Conservation (phyloP, 2,797 vertebrate species). For the Menidia menidia region DNA sequence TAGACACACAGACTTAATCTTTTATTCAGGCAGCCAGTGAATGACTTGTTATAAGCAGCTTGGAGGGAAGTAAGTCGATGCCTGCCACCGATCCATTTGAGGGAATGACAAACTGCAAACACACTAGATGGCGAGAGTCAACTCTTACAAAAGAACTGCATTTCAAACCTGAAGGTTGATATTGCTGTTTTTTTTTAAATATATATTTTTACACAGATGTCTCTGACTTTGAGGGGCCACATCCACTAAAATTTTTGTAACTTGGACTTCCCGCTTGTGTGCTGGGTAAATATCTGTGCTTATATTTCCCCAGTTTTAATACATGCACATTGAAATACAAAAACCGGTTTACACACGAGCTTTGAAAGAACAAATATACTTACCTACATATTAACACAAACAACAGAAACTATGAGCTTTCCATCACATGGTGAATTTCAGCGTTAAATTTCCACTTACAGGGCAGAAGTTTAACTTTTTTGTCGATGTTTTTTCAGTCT, state of each 20-base stretch:
- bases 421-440: background rate
- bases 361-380: conserved; percentile 16
- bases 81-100: conserved; percentile 34
- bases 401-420: background rate
- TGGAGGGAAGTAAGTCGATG: conserved; percentile 14
- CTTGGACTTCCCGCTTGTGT: background rate
- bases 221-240: background rate
- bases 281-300: conserved; percentile 19
- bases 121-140: conserved; percentile 12
- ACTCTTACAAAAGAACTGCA: conserved; percentile 3
- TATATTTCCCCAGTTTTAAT: background rate
- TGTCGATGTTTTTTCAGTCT: background rate
- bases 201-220: background rate
- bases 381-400: background rate
- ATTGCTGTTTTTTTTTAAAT: background rate
- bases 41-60: conserved; percentile 52
- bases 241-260: background rate
- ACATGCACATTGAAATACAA: background rate
- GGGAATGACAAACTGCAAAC: conserved; percentile 14
- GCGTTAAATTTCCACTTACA: background rate
- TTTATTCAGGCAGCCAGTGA: conserved; percentile 35
- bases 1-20: conserved; percentile 40
- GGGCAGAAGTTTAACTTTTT: background rate
- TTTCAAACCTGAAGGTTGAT: conserved; percentile 7
- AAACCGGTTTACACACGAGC: conserved; percentile 5